Base-by-base conservation (phyloP, 1,140 invertebrate genomes). In the Diorhabda carinulata region DNA sequence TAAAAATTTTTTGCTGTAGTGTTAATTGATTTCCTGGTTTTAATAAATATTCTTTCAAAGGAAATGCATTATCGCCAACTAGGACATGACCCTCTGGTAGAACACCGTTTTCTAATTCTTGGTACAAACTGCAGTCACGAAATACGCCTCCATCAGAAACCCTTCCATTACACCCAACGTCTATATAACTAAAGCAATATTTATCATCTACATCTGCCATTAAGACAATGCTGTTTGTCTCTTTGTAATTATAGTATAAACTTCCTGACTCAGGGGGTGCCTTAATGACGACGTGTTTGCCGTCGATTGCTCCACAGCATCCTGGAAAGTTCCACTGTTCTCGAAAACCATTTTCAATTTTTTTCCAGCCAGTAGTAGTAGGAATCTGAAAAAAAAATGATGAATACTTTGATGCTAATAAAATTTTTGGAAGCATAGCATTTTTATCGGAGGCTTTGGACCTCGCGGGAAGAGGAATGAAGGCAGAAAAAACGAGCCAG, bases 141-240 rank as follows among this genome's bases (percentile, higher is more conserved):
- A 82, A 82, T 57, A 81, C 73, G 57, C 78, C 78, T 57, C 72
- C 77, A 74, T 83, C 81, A 68, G 74, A 72, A 47, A 79, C 70
- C 64, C 78, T 68, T 3, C 83, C 83, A 65, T 79, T 72, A 40
- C 70, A 62, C 25, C 83, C 82, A 40, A 83, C 74, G 67, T 83
- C 79, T 58, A 81, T 74, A 71, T 74, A 76, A 8, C 76, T 66
- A 75, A 84, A 84, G 59, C 77, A 73, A 66, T 80, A 84, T 63
- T 83, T 70, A 56, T 78, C 77, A 73, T 84, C 80, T 42, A 78
- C 80, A 10, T 82, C 52, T 9, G 78, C 83, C 42, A 83, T 70
- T 44, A 85, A 69, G 7, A 84, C 79, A 43, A 83, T 77, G 57
- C 79, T 81, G 61, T 77, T 83, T 10, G 9, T n/a, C 9, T 40